Evolutionary conservation across 2,113 vertebrate species (phyloP).

Genomic region (Boleophthalmus pectinirostris): DNA sequence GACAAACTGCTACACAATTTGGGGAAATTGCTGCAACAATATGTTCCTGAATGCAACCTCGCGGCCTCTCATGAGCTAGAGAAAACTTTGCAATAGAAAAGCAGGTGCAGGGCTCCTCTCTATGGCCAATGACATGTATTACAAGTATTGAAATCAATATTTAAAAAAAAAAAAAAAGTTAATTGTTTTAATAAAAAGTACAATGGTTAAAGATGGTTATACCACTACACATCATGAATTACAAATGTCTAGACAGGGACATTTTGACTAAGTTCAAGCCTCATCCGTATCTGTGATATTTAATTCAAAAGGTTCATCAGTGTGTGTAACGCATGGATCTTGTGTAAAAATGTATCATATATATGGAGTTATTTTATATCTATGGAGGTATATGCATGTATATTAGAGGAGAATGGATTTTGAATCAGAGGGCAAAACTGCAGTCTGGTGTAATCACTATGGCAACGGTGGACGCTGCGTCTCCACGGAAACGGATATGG

Average conservation of each 20-base stretch:
- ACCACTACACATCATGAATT: no score
- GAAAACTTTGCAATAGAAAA: not conserved
- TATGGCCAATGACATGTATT: slow-evolving; percentile 33
- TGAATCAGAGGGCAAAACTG: not conserved
- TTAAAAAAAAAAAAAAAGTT: no score
- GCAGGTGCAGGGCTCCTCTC: slow-evolving; percentile 34
- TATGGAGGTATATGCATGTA: no score
- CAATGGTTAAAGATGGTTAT: no score
- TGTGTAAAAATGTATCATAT: no score
- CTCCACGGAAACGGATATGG: slow-evolving; percentile 62
- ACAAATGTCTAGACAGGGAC: no score
- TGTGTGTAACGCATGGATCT: no score
- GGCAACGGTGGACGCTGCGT: slow-evolving; percentile 39
- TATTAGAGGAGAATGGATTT: not conserved
- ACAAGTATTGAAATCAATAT: not conserved
- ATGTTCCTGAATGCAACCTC: slow-evolving; percentile 13
- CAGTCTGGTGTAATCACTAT: slow-evolving; percentile 46
- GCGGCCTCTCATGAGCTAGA: no score
- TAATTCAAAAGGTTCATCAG: not conserved
- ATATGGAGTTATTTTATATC: no score
- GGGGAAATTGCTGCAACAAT: not conserved
- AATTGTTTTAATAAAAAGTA: no score
- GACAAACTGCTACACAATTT: not conserved
- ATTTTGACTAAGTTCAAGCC: no score
- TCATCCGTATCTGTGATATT: not conserved